Evolutionary conservation across 2,113 vertebrate species (phyloP), one percentile per base, ranked within the genome.

Genomic region (Lagopus muta): DNA sequence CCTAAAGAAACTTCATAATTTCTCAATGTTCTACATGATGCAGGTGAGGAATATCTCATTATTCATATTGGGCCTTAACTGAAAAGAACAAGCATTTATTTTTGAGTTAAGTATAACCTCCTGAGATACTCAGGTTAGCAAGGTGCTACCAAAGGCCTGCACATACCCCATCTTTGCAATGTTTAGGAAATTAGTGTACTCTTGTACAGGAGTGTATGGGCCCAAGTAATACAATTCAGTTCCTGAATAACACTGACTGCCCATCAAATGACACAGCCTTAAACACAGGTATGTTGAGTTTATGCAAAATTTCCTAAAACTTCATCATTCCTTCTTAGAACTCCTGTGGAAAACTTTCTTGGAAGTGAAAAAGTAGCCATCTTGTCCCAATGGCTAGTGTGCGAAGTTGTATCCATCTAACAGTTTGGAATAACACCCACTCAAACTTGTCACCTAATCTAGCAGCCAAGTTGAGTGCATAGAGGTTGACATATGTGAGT

Each of bases 401-500:
- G n/a, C 1, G 2, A 92, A 80, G 69, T 6, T 75, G 28, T 34
- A 85, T 69, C 65, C 7, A 45, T 28, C 19, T 75, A 87, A 79
- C 11, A 71, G 38, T 17, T 12, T 82, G 54, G 58, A 91, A 92
- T 54, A 93, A 82, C 42, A 72, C 16, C 22, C 32, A 81, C 21
- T 32, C 7, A 13, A 84, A 25, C 32, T 72, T 91, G 77, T 22
- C 70, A 72, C 40, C 48, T 75, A 86, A 69, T 50, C 70, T 64
- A 79, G 66, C 24, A 92, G 89, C 42, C 61, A 83, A 88, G 24
- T 11, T 11, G 25, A 78, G 58, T 47, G 86, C 80, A 81, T 1
- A 82, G 83, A 81, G 52, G 42, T 58, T 92, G 77, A 75, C 70
- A 86, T 81, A 89, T 57, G 81, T 82, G 91, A 90, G 89, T 87